These are phyloP conservation scores for Platichthys flesus DNA, from an alignment of 2,113 vertebrate genomes.

Conservation along the genomic window DNA sequence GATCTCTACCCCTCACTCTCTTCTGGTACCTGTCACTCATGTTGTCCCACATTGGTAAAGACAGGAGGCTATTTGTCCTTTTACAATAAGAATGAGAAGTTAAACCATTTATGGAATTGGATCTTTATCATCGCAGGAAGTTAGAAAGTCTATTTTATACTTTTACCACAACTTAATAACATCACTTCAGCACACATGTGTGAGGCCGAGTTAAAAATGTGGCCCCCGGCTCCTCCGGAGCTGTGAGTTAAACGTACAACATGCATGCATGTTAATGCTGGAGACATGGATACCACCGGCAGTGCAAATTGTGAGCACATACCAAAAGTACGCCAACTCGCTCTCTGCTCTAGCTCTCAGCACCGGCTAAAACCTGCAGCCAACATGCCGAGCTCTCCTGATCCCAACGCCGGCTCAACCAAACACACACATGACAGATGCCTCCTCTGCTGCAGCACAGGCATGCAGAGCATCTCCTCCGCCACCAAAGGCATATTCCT, in stretches of 20 bases:
- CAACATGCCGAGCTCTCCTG: slow-evolving; percentile 65
- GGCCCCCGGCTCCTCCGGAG: background rate
- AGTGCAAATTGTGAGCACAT: slow-evolving; percentile 53
- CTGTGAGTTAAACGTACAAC: background rate
- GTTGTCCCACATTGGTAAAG: slow-evolving; percentile 8
- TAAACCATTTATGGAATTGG: background rate
- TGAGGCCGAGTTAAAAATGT: slow-evolving; percentile 1
- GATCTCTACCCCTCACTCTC: slow-evolving; percentile 47
- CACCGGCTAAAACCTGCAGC: slow-evolving; percentile 70
- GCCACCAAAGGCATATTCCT: slow-evolving; percentile 76
- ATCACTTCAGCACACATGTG: background rate
- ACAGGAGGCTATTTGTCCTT: background rate
- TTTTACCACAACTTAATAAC: no score
- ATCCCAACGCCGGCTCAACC: slow-evolving; percentile 69
- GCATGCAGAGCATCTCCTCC: slow-evolving; percentile 75
- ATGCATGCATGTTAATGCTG: slow-evolving; percentile 30
- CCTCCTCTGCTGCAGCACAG: slow-evolving; percentile 71
- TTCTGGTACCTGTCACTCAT: slow-evolving; percentile 56
- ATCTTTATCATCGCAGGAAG: background rate
- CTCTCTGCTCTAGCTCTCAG: slow-evolving; percentile 68
- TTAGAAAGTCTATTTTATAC: background rate
- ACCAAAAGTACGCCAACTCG: slow-evolving; percentile 48
- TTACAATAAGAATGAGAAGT: background rate
- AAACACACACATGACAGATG: slow-evolving; percentile 76
- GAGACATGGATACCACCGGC: slow-evolving; percentile 18